These are phyloP conservation scores for Cottus gobio DNA, from an alignment of 2,113 vertebrate species.

Conservation along the genomic window DNA sequence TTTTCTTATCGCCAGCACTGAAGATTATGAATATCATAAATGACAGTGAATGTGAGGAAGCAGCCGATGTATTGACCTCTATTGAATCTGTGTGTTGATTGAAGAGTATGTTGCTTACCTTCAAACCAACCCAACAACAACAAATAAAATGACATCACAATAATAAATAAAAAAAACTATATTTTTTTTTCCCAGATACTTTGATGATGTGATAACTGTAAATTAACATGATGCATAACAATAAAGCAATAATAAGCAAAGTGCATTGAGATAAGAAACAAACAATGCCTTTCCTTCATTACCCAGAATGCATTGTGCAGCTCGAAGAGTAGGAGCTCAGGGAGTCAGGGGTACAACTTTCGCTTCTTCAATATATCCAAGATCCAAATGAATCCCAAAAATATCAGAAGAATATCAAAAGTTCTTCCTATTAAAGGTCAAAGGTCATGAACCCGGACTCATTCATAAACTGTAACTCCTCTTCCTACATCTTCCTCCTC, in stretches of 20 bases:
- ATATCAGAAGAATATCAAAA: neutral
- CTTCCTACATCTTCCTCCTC: neutral
- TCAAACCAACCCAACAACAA: neutral
- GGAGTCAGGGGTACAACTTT: neutral
- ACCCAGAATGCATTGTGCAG: constrained; percentile 7
- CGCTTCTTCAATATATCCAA: neutral
- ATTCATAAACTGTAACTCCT: neutral
- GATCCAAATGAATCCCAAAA: neutral
- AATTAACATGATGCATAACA: neutral
- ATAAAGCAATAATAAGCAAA: neutral
- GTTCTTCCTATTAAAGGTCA: too few species aligned
- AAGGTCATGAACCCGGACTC: neutral
- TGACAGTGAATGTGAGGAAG: neutral
- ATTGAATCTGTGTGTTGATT: too few species aligned
- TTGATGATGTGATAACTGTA: neutral
- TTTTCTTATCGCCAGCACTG: neutral
- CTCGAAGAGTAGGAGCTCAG: neutral
- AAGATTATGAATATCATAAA: neutral
- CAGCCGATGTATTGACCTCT: too few species aligned
- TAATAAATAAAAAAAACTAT: neutral
- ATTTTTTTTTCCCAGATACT: too few species aligned
- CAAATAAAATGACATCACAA: neutral
- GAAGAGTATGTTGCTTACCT: too few species aligned
- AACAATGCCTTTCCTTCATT: neutral
- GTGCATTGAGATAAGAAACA: neutral